Evolutionary conservation across 2,113 vertebrate species (phyloP).

Genomic region (Bos javanicus): DNA sequence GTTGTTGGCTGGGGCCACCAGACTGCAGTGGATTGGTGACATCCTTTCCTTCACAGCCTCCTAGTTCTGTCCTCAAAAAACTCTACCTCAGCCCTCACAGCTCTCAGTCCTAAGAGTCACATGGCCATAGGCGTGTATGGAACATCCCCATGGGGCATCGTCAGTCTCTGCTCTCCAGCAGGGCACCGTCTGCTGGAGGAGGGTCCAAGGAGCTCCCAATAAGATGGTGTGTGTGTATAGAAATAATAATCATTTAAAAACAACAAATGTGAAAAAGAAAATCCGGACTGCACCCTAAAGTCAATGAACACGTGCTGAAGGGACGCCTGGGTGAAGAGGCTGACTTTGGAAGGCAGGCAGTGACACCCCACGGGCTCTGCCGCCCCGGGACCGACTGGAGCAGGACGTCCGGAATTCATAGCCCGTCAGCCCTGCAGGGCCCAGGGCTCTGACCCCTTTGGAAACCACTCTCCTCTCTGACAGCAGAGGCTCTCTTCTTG

Average conservation of each 20-base stretch:
- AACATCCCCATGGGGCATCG: too few relatives aligned
- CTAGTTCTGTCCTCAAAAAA: not conserved
- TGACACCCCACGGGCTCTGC: not conserved
- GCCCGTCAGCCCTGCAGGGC: not conserved
- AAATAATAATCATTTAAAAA: not conserved
- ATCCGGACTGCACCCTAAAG: not conserved
- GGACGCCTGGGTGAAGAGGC: not conserved
- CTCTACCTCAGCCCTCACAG: not conserved
- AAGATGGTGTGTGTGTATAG: not conserved
- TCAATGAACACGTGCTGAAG: not conserved
- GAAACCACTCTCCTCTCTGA: slow-evolving; percentile 5
- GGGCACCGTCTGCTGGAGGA: not conserved
- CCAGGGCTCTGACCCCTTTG: not conserved
- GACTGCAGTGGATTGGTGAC: too few relatives aligned
- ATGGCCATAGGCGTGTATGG: accelerated
- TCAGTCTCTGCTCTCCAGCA: not conserved
- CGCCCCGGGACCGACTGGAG: not conserved
- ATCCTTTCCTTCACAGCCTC: not conserved
- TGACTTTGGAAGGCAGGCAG: not conserved
- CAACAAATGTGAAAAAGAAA: not conserved
- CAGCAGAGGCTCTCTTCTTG: slow-evolving; percentile 11
- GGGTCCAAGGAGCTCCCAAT: not conserved
- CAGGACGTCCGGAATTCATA: not conserved
- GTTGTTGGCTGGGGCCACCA: not conserved
- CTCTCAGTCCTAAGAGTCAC: not conserved